Evolutionary conservation across 2,113 vertebrate species (phyloP), one percentile per base, ranked within the genome.

Genomic region (Colaptes auratus): DNA sequence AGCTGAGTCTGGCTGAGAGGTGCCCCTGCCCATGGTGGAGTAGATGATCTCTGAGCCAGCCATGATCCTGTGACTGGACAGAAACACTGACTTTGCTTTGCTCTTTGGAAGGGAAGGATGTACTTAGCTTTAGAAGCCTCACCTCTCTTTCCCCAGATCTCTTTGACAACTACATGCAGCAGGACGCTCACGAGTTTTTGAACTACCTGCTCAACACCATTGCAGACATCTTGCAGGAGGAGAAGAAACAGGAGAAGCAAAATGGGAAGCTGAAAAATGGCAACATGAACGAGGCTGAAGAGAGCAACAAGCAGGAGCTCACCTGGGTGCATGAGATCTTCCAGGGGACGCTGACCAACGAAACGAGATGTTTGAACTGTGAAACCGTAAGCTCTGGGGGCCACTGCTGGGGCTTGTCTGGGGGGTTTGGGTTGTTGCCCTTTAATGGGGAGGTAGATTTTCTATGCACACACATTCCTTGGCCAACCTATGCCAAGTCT

Each of bases 161-260:
- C 96, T 99, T 99, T 91, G 99, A 99, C 96, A 99, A 99, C 98
- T 99, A 99, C 98, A 99, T 99, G 99, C 99, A 99, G 91, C 99
- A 99, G 97, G 99, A 99, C 30, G 99, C 99, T 59, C 99, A 99
- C 6, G 99, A 99, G 80, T 99, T 99, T 97, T 98, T 99, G 94
- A 99, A 99, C 98, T 99, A 99, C 97, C 98, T 99, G 96, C 98
- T 99, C 82, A 99, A 99, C 98, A 99, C 99, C 15, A 99, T 99
- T 71, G 99, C 99, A 11, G 99, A 99, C 97, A 99, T 99, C 97
- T 98, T 99, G 91, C 99, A 99, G 96, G 99, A 99, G 95, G 99
- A 99, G 97, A 99, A 99, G 97, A 99, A 99, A 95, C 99, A 99
- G 92, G 99, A 99, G 71, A 99, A 99, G 84, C 99, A 99, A 97